Conservation (phyloP, 2,888 invertebrate genomes). For the Brachycybe producta region DNA sequence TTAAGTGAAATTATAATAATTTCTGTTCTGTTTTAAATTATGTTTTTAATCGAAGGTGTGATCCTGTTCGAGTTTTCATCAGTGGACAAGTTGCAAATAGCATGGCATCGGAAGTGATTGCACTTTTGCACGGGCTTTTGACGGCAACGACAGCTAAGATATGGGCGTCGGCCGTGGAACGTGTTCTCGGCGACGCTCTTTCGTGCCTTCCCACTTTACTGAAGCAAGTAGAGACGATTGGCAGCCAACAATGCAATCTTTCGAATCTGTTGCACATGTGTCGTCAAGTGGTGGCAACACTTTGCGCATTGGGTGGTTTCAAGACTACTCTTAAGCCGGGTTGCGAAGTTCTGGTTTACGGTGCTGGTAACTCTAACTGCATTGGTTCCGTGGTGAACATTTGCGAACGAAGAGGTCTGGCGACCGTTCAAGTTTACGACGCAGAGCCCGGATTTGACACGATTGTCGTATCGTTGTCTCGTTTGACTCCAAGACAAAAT, state of each 20-base stretch:
- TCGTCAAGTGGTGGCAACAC: constrained; percentile 32
- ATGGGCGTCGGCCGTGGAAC: constrained; percentile 32
- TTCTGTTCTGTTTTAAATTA: no score
- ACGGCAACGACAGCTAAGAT: constrained; percentile 30
- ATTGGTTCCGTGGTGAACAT: constrained; percentile 27
- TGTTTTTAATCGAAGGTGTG: no score
- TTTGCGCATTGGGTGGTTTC: constrained; percentile 35
- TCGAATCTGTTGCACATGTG: constrained; percentile 29
- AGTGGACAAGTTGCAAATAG: constrained; percentile 36
- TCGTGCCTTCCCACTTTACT: constrained; percentile 30
- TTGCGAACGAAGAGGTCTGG: constrained; percentile 32
- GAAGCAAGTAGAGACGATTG: constrained; percentile 29
- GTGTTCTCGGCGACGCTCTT: constrained; percentile 30
- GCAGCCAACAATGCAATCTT: constrained; percentile 28
- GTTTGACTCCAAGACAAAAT: no score
- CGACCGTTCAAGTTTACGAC: constrained; percentile 27
- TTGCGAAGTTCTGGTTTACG: constrained; percentile 28
- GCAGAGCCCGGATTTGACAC: neutral
- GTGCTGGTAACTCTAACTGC: neutral
- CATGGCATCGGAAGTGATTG: constrained; percentile 35
- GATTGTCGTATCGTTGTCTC: no score
- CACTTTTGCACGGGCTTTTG: constrained; percentile 31
- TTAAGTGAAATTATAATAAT: no score
- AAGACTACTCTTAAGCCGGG: constrained; percentile 35
- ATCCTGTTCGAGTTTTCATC: constrained; percentile 34